Conservation (phyloP, 2,888 invertebrate species). For the Oxytorus armatus region DNA sequence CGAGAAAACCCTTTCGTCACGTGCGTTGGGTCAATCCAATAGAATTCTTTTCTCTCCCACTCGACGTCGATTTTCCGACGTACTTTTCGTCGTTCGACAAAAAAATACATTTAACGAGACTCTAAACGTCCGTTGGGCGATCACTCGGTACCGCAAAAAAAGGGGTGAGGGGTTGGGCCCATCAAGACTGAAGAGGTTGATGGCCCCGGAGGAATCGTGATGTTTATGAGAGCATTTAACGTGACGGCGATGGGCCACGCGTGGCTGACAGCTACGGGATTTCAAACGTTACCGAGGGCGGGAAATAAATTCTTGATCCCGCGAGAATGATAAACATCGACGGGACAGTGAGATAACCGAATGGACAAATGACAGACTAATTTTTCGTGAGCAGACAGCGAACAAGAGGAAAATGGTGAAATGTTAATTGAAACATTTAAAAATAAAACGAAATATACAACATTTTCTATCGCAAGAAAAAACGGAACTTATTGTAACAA, state of each 20-base stretch:
- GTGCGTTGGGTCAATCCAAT: background rate
- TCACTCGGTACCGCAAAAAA: conserved; percentile 3
- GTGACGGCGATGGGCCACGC: conserved; percentile 33
- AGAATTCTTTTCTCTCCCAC: background rate
- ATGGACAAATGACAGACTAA: conserved; percentile 15
- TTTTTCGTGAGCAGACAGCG: background rate
- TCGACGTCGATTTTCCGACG: background rate
- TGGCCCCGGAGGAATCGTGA: conserved; percentile 47
- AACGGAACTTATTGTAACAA: conserved; percentile 10
- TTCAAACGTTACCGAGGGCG: conserved; percentile 16
- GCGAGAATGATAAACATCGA: conserved; percentile 63
- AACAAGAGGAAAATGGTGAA: background rate
- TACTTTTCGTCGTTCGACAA: background rate
- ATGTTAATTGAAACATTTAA: conserved; percentile 14
- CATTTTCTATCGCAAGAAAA: background rate
- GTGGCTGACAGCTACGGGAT: conserved; percentile 44
- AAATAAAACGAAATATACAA: background rate
- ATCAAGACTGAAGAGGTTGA: background rate
- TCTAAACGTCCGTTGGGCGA: background rate
- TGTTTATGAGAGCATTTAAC: conserved; percentile 58
- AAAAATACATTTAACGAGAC: background rate
- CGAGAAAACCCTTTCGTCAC: background rate
- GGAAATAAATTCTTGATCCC: conserved; percentile 17
- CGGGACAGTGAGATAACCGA: conserved; percentile 11
- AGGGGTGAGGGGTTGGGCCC: background rate